Evolutionary conservation across 2,113 vertebrate genomes (phyloP), one percentile per base, ranked within the genome.

Genomic region (Gulo gulo): DNA sequence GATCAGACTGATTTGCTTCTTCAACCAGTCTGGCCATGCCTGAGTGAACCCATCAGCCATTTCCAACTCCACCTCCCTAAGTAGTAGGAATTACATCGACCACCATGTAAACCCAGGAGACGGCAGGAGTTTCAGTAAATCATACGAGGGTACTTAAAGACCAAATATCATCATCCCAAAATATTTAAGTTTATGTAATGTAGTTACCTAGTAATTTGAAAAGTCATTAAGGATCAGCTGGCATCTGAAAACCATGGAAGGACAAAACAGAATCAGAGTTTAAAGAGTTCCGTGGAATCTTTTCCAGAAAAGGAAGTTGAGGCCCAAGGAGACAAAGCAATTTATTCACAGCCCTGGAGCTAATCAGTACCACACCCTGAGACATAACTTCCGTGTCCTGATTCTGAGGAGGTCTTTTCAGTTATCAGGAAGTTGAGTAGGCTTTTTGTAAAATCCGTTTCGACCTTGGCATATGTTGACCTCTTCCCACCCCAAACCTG

Each of bases 181-280:
- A 52, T 59, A 95, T 59, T 88, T 85, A 52, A 84, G 26, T 90
- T 91, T 78, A 63, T 24, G 85, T 21, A 91, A 91, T 36, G 10
- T 12, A 91, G 82, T 69, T 85, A 31, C 55, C 73, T 12, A 89
- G 74, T 61, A 16, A 89, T 74, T 83, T 86, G 26, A 74, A 91
- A 85, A 91, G 82, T 21, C 45, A 78, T 85, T 90, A n/a, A 34
- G 88, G 71, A 78, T 80, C 76, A 82, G 45, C 24, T 91, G 2
- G 39, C 31, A 84, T 84, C 82, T 73, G 47, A 97, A 97, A 91
- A 91, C 13, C 39, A 88, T 12, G 63, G 20, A 81, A 83, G 57
- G 84, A 18, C 26, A 79, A 85, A 93, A 90, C 13, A 92, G 69
- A 67, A 89, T 86, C 59, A 42, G 2, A 63, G 39, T 61, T 93